These are phyloP conservation scores for Psylliodes chrysocephalus DNA, from an alignment of 2,888 invertebrate genomes.

Conservation along the genomic window DNA sequence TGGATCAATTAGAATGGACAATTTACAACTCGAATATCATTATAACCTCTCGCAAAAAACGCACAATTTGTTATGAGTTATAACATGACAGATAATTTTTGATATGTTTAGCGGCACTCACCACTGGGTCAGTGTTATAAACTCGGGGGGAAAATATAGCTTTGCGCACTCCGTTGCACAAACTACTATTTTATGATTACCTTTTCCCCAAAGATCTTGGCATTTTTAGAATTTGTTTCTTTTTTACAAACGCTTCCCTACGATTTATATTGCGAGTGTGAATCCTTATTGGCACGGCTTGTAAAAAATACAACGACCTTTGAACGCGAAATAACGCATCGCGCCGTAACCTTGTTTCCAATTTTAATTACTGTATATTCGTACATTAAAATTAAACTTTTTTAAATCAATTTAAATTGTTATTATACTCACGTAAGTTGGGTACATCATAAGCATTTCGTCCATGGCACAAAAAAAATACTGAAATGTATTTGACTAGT, in stretches of 20 bases:
- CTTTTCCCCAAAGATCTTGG: neutral
- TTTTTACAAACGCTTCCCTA: slow-evolving; percentile 1
- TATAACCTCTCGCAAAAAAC: too few relatives aligned
- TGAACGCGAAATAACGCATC: slow-evolving; percentile 1
- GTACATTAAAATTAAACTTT: slow-evolving; percentile 1
- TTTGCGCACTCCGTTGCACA: too few relatives aligned
- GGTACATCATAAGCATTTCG: slow-evolving; percentile 25
- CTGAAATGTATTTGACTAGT: neutral
- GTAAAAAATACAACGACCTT: slow-evolving; percentile 14
- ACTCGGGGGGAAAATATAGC: too few relatives aligned
- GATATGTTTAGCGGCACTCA: too few relatives aligned
- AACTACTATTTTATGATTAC: neutral
- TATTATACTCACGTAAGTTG: slow-evolving; percentile 29
- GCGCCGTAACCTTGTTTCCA: slow-evolving; percentile 6
- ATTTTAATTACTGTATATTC: slow-evolving; percentile 2
- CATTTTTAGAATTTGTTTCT: slow-evolving; percentile 1
- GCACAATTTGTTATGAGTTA: too few relatives aligned
- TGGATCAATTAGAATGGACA: too few relatives aligned
- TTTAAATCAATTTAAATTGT: slow-evolving; percentile 5
- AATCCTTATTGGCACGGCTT: slow-evolving; percentile 11
- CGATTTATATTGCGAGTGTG: neutral
- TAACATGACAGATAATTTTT: too few relatives aligned
- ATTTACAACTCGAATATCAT: too few relatives aligned
- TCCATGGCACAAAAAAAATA: slow-evolving; percentile 19
- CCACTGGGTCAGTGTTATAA: too few relatives aligned